phyloP scores from a whole-genome alignment of 2,797 vertebrate species.

The Acipenser transmontanus region DNA sequence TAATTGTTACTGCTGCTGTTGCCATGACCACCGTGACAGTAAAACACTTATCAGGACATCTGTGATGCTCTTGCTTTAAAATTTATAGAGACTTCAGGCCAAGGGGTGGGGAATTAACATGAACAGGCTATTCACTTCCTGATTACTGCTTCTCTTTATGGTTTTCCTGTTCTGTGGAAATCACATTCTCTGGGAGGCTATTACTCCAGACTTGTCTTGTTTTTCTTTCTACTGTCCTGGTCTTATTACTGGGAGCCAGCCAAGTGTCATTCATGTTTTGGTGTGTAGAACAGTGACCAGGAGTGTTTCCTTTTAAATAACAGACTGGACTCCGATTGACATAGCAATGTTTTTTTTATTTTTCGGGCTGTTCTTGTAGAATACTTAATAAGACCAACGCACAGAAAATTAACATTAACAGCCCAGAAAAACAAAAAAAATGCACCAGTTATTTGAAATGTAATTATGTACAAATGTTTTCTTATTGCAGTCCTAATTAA shows the following conservation, averaged over 20 bases:
- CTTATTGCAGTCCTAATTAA: too few species aligned
- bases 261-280: neutral
- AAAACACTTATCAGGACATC: slow-evolving; percentile 32
- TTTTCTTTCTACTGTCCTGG: neutral
- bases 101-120: slow-evolving; percentile 30
- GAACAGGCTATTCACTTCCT: slow-evolving; percentile 34
- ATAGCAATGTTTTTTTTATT: too few species aligned
- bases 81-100: slow-evolving; percentile 42
- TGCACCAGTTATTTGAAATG: too few species aligned
- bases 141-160: slow-evolving; percentile 22
- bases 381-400: too few species aligned
- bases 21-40: slow-evolving; percentile 44
- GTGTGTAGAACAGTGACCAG: neutral
- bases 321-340: too few species aligned
- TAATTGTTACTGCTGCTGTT: slow-evolving; percentile 30
- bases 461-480: too few species aligned
- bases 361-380: too few species aligned
- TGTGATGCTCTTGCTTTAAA: slow-evolving; percentile 26
- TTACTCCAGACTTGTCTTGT: neutral
- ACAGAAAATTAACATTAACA: too few species aligned
- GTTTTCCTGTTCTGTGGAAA: slow-evolving; percentile 33
- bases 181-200: slow-evolving; percentile 2
- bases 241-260: neutral
- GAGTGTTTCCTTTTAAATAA: too few species aligned
- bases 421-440: too few species aligned